A percentile compares a stretch with the other conserved stretches of the same genome.
phyloP scores from a whole-genome alignment of 2,797 vertebrate genomes.

The Sebastes nivosus region DNA sequence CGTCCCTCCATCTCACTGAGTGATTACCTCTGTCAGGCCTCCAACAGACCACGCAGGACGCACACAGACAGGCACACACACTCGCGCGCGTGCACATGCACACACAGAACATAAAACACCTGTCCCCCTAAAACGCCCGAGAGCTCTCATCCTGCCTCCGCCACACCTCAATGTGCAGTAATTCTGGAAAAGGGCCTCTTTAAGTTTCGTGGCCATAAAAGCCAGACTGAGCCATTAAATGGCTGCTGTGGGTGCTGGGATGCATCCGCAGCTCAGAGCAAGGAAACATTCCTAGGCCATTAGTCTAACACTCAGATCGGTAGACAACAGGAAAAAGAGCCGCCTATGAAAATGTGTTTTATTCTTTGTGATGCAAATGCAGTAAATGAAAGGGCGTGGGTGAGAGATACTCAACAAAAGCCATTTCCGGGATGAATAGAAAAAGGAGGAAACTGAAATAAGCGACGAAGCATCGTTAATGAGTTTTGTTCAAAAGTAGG shows the following conservation, averaged over 20 bases:
- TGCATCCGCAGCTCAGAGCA: constrained; percentile 62
- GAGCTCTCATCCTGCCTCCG: constrained; percentile 65
- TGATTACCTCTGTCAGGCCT: constrained; percentile 82
- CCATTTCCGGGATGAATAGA: constrained; percentile 50
- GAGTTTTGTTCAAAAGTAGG: constrained; percentile 45
- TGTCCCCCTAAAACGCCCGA: constrained; percentile 74
- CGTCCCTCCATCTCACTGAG: constrained; percentile 79
- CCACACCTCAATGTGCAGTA: constrained; percentile 76
- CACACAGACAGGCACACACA: constrained; percentile 21
- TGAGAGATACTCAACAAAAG: constrained; percentile 44
- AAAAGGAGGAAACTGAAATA: constrained; percentile 40
- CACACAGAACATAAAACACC: constrained; percentile 70
- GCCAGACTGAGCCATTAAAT: constrained; percentile 67
- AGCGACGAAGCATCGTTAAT: constrained; percentile 42
- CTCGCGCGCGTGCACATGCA: not conserved
- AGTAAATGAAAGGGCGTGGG: constrained; percentile 57
- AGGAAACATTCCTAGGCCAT: constrained; percentile 54
- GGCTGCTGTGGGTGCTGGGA: constrained; percentile 62
- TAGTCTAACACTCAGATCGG: constrained; percentile 63
- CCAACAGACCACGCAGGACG: constrained; percentile 56
- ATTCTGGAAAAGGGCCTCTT: constrained; percentile 73
- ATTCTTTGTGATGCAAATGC: constrained; percentile 69
- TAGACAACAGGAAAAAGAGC: constrained; percentile 57
- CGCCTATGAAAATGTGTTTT: constrained; percentile 50
- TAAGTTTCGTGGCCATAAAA: constrained; percentile 74